Percentiles rank a stretch among this genome's conserved stretches.
Evolutionary conservation across 2,888 invertebrate species (phyloP).

Genomic region (Monoplex corrugatus): DNA sequence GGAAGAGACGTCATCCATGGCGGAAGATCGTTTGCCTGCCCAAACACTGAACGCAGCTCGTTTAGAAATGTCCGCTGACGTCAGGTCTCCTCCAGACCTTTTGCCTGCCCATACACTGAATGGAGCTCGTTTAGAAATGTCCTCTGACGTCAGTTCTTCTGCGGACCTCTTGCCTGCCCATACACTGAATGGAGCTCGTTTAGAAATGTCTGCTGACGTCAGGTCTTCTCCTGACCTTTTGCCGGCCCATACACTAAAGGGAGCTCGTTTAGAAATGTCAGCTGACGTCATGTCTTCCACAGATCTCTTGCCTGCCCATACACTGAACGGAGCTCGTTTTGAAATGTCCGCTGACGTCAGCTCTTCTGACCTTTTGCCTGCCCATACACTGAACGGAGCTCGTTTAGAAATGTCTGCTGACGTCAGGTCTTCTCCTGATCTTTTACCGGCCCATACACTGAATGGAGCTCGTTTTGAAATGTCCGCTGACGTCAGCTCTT

Average conservation of each 20-base stretch:
- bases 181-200: slow-evolving; percentile 3
- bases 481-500: background rate
- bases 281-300: background rate
- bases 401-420: background rate
- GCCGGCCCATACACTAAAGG: slow-evolving; percentile 39
- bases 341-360: too few species aligned
- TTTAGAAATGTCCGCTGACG: too few species aligned
- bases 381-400: slow-evolving; percentile 22
- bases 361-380: background rate
- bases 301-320: slow-evolving; percentile 23
- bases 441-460: background rate
- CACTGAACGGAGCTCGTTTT: background rate
- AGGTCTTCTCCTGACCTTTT: background rate
- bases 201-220: background rate
- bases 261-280: background rate
- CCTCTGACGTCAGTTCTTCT: background rate
- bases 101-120: slow-evolving; percentile 4
- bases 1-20: too few species aligned
- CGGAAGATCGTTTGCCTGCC: background rate
- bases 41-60: background rate
- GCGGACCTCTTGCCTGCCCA: slow-evolving; percentile 17
- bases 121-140: background rate
- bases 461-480: background rate
- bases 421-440: background rate
- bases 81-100: too few species aligned